These are phyloP conservation scores for Tenodera sinensis DNA, from an alignment of 2,888 invertebrate species.

Conservation along the genomic window DNA sequence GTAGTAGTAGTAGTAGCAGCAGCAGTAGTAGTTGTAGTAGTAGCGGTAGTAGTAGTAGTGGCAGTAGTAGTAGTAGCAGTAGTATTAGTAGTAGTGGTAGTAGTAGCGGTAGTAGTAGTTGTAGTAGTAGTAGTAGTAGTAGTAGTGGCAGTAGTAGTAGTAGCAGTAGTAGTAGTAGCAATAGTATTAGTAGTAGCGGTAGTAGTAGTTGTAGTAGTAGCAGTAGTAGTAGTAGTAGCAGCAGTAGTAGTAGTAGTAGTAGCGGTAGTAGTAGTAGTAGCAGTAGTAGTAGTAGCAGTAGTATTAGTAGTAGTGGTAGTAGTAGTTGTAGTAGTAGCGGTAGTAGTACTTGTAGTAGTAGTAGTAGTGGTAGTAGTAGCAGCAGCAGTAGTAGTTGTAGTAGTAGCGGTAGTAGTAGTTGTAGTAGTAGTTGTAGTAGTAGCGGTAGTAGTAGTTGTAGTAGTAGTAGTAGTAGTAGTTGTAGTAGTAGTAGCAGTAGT, in stretches of 20 bases:
- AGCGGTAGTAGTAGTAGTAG: neutral
- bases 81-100: neutral
- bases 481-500: neutral
- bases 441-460: neutral
- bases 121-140: too few relatives aligned
- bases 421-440: neutral
- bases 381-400: too few relatives aligned
- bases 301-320: neutral
- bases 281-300: neutral
- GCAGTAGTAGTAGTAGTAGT: neutral
- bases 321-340: neutral
- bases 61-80: neutral
- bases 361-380: too few relatives aligned
- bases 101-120: too few relatives aligned
- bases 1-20: neutral
- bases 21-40: neutral
- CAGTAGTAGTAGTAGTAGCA: neutral
- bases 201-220: neutral
- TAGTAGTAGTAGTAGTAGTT: neutral
- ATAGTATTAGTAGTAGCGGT: neutral
- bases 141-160: too few relatives aligned
- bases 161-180: too few relatives aligned
- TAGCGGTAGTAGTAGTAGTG: neutral
- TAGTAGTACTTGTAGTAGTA: too few relatives aligned
- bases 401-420: too few relatives aligned